Percentiles rank a stretch among this genome's conserved stretches.
phyloP scores from a whole-genome alignment of 2,113 vertebrate species.

The Coturnix japonica region DNA sequence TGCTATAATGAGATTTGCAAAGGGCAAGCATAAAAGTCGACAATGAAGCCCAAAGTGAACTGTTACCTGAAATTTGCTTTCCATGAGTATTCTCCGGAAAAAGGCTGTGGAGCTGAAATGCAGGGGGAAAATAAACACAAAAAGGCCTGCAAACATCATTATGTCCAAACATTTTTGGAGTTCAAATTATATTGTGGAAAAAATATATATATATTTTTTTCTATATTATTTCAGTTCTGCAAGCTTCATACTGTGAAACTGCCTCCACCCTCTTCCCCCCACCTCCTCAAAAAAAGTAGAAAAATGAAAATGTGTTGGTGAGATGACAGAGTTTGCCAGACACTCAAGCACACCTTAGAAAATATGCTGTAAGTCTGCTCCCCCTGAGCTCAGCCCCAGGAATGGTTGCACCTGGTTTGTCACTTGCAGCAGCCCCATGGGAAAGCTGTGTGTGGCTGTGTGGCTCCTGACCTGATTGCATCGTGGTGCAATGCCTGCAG shows the following conservation, averaged over 20 bases:
- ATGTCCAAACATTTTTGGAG: neutral
- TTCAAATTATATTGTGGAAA: conserved; percentile 19
- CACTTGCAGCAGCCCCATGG: too few species aligned
- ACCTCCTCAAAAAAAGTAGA: neutral
- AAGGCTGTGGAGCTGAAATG: neutral
- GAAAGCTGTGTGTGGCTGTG: neutral
- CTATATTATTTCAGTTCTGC: neutral
- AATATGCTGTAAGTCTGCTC: neutral
- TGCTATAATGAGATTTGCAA: conserved; percentile 53
- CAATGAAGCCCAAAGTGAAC: neutral
- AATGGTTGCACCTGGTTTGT: neutral
- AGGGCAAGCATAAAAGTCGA: neutral
- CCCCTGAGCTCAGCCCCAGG: neutral
- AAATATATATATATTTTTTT: neutral
- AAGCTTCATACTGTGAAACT: neutral
- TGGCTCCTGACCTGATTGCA: neutral
- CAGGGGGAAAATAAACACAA: neutral
- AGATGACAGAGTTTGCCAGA: neutral
- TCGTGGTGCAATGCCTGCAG: accelerated
- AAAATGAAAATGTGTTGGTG: neutral
- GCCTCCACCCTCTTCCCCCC: too few species aligned
- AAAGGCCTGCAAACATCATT: conserved; percentile 22
- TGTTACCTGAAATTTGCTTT: conserved; percentile 40
- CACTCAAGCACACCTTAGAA: neutral
- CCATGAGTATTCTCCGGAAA: neutral